Percentiles rank a stretch among this genome's conserved stretches.
Conservation (phyloP, 2,113 vertebrate species). For the Cygnus atratus region DNA sequence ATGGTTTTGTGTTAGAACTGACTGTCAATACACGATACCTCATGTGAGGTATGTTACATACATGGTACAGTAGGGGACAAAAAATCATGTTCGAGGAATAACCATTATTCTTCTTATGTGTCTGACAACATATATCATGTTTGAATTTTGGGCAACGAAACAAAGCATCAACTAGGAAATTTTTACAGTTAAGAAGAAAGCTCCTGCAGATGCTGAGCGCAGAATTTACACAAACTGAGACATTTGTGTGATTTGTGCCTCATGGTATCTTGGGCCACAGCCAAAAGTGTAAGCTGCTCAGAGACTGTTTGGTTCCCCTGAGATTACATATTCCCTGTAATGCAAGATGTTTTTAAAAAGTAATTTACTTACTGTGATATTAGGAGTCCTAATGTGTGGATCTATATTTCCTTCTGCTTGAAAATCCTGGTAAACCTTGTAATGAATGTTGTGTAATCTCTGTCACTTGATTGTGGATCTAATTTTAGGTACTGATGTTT, state of each 20-base stretch:
- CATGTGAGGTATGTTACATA: not conserved
- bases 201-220: not conserved
- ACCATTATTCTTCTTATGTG: not conserved
- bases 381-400: slow-evolving; percentile 2
- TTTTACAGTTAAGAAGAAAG: not conserved
- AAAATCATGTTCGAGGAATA: not conserved
- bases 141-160: not conserved
- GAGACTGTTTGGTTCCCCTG: slow-evolving; percentile 4
- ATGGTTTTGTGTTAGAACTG: not conserved
- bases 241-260: slow-evolving; percentile 32
- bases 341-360: slow-evolving; percentile 35
- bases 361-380: slow-evolving; percentile 3
- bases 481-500: slow-evolving; percentile 37
- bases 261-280: slow-evolving; percentile 7
- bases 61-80: not conserved
- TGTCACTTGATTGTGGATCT: slow-evolving; percentile 4
- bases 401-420: not conserved
- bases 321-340: slow-evolving; percentile 34
- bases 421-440: slow-evolving; percentile 23
- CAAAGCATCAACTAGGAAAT: not conserved
- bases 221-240: slow-evolving; percentile 28
- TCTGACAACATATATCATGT: not conserved
- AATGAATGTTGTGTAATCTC: slow-evolving; percentile 13
- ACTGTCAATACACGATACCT: not conserved
- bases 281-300: slow-evolving; percentile 30